Percentiles rank a stretch among this genome's conserved stretches.
phyloP scores from a whole-genome alignment of 2,113 vertebrate genomes.

The Hippocampus mohnikei region DNA sequence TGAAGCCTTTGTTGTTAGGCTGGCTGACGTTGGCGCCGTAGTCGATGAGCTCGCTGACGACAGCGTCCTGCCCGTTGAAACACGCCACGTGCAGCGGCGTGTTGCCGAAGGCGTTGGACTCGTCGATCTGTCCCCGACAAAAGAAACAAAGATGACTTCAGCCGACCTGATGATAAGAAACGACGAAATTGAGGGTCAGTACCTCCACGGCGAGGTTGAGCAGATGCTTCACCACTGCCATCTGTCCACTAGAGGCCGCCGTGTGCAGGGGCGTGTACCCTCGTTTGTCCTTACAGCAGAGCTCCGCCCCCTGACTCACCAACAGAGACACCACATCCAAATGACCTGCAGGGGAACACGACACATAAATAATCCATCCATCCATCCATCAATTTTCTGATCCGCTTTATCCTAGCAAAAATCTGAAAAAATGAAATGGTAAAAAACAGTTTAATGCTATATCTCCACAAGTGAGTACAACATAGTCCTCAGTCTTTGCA shows the following conservation, averaged over 20 bases:
- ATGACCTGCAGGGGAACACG: slow-evolving; percentile 76
- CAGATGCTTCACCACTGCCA: slow-evolving; percentile 87
- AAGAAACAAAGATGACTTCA: background rate
- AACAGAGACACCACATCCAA: slow-evolving; percentile 88
- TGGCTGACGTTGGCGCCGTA: slow-evolving; percentile 95
- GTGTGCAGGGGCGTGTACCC: slow-evolving; percentile 94
- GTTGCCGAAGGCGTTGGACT: slow-evolving; percentile 91
- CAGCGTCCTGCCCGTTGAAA: slow-evolving; percentile 91
- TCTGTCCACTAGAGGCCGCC: slow-evolving; percentile 90
- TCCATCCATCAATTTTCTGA: too few relatives aligned
- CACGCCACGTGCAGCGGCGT: slow-evolving; percentile 93
- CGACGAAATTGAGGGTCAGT: background rate
- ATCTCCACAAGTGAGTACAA: background rate
- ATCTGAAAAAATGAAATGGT: too few relatives aligned
- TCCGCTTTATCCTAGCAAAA: too few relatives aligned
- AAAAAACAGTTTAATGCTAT: background rate
- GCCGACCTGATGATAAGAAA: too few relatives aligned
- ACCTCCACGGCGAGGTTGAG: slow-evolving; percentile 94
- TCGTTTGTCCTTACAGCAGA: slow-evolving; percentile 93
- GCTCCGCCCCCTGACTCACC: slow-evolving; percentile 89
- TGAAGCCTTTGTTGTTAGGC: slow-evolving; percentile 92
- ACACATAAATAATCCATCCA: background rate
- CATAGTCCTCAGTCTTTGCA: background rate
- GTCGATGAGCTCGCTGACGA: slow-evolving; percentile 92
- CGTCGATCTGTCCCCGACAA: slow-evolving; percentile 81